Conservation (phyloP, 2,113 vertebrate genomes). For the Uria lomvia region DNA sequence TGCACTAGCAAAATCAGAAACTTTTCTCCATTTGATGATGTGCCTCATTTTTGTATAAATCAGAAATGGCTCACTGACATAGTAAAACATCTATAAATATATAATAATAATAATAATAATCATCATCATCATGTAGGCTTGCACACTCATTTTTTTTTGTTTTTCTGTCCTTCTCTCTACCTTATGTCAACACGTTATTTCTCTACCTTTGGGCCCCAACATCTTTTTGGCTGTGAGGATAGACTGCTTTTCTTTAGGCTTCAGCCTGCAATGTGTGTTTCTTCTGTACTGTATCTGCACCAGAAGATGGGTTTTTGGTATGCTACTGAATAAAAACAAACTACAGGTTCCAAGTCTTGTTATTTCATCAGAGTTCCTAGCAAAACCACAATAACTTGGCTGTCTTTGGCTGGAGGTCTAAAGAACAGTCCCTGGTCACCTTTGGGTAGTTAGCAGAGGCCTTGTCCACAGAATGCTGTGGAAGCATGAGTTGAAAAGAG, state of each 20-base stretch:
- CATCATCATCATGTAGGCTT: background rate
- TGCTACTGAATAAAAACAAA: background rate
- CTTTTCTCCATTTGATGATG: background rate
- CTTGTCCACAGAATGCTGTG: background rate
- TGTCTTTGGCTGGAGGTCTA: background rate
- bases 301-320: background rate
- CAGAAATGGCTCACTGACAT: background rate
- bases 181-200: background rate
- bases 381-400: background rate
- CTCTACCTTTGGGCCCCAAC: background rate
- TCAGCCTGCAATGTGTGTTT: background rate
- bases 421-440: background rate
- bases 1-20: background rate
- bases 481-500: background rate
- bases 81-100: background rate
- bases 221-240: background rate
- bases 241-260: background rate
- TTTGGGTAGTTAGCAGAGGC: background rate
- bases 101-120: too few species aligned
- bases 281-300: background rate
- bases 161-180: background rate
- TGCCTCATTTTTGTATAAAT: background rate
- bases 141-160: background rate
- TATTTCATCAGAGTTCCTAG: background rate
- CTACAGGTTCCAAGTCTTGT: background rate